Conservation (phyloP, 1,140 invertebrate genomes). For the Lepidostoma basale region DNA sequence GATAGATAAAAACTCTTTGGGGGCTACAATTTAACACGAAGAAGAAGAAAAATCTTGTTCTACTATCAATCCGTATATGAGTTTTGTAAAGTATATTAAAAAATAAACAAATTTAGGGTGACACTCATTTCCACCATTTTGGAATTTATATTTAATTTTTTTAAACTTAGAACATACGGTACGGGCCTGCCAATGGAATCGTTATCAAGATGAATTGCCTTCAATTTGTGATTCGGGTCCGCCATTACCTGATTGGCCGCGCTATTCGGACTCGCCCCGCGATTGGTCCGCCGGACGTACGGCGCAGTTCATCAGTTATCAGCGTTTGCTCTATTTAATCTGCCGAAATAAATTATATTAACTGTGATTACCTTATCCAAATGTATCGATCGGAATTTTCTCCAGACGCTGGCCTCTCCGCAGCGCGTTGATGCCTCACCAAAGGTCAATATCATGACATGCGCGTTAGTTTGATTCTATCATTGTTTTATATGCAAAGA, state of each 20-base stretch:
- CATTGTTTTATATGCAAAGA: neutral
- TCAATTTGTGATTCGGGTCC: conserved; percentile 43
- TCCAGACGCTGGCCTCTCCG: conserved; percentile 1
- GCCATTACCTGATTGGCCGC: conserved; percentile 43
- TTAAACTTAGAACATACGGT: neutral
- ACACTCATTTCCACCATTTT: too few species aligned
- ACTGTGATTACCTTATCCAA: conserved; percentile 35
- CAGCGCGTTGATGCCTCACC: neutral
- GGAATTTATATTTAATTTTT: too few species aligned
- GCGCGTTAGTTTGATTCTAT: neutral
- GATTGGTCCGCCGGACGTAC: conserved; percentile 23
- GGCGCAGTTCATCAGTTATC: conserved; percentile 29
- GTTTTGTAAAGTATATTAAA: too few species aligned
- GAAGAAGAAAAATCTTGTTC: too few species aligned
- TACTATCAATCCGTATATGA: too few species aligned
- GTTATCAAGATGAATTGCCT: conserved; percentile 44
- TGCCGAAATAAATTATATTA: conserved; percentile 33
- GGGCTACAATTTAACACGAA: too few species aligned
- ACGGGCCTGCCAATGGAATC: conserved; percentile 23
- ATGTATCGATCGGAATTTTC: conserved; percentile 30
- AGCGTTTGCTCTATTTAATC: conserved; percentile 37
- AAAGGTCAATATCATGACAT: conserved; percentile 33
- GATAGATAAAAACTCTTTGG: too few species aligned
- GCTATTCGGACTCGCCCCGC: conserved; percentile 1
- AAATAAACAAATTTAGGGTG: too few species aligned